Evolutionary conservation across 2,797 vertebrate species (phyloP).

Genomic region (Spea hammondii): DNA sequence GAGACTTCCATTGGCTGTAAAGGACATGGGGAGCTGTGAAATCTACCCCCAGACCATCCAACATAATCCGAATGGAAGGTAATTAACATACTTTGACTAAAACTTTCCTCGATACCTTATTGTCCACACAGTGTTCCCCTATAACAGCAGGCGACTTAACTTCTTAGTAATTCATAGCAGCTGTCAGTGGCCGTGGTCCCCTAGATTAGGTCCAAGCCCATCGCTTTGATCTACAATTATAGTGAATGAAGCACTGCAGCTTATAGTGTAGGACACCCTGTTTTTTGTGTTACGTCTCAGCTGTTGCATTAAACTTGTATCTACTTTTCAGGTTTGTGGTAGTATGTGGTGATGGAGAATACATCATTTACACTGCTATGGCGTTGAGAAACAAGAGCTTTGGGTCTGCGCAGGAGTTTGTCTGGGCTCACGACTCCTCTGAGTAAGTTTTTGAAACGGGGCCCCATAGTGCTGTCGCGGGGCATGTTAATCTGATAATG

Average conservation of each 20-base stretch:
- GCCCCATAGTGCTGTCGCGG: too few relatives aligned
- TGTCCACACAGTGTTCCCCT: too few relatives aligned
- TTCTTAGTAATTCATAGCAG: too few relatives aligned
- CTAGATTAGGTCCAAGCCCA: too few relatives aligned
- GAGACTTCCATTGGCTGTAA: conserved; percentile 89
- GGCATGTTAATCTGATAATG: too few relatives aligned
- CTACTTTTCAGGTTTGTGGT: conserved; percentile 83
- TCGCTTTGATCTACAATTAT: too few relatives aligned
- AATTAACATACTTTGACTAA: conserved; percentile 33
- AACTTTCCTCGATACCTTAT: neutral
- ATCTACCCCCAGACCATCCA: conserved; percentile 98
- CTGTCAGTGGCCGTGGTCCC: too few relatives aligned
- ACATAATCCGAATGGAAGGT: conserved; percentile 97
- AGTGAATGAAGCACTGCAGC: neutral
- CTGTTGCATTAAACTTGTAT: neutral
- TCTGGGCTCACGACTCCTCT: conserved; percentile 96
- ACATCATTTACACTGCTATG: conserved; percentile 91
- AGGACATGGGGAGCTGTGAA: conserved; percentile 99
- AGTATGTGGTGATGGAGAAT: conserved; percentile 86
- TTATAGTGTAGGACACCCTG: neutral
- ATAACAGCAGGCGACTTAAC: too few relatives aligned
- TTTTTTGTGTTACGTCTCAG: neutral
- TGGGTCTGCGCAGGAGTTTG: conserved; percentile 96
- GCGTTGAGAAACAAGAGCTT: conserved; percentile 98
- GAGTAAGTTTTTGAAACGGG: conserved; percentile 77